Evolutionary conservation across 1,140 invertebrate genomes (phyloP).

Genomic region (Drosophila lowei): DNA sequence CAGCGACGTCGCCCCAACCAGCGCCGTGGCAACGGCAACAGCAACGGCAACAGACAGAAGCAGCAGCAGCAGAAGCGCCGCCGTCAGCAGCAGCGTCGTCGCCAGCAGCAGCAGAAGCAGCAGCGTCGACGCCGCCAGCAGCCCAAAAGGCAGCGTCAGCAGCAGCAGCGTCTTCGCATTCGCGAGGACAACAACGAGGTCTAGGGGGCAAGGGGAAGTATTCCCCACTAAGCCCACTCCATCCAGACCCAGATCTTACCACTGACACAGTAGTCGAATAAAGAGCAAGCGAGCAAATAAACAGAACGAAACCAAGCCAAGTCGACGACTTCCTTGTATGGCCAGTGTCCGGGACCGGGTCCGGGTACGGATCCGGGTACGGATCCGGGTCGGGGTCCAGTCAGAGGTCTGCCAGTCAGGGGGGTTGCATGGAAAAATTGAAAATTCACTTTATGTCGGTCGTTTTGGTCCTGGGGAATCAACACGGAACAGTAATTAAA

Average conservation of each 20-base stretch:
- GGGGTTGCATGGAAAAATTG: slow-evolving; percentile 9
- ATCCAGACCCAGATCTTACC: neutral
- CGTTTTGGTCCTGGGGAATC: slow-evolving; percentile 30
- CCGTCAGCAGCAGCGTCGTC: slow-evolving; percentile 48
- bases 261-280: neutral
- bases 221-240: neutral
- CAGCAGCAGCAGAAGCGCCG: slow-evolving; percentile 47
- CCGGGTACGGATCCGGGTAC: neutral
- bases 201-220: slow-evolving; percentile 5
- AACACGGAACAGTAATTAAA: slow-evolving; percentile 49
- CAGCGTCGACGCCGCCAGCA: slow-evolving; percentile 9
- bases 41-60: slow-evolving; percentile 37
- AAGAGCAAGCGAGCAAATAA: slow-evolving; percentile 13
- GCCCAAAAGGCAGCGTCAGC: slow-evolving; percentile 30
- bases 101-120: slow-evolving; percentile 23
- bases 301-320: neutral
- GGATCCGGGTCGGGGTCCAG: no score
- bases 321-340: neutral
- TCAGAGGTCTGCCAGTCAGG: no score
- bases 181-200: slow-evolving; percentile 32
- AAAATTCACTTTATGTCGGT: slow-evolving; percentile 41
- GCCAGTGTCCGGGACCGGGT: no score
- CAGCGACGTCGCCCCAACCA: slow-evolving; percentile 47
- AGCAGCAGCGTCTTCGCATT: slow-evolving; percentile 23
- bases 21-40: slow-evolving; percentile 32